phyloP scores from a whole-genome alignment of 2,113 vertebrate genomes.

The Alaudala cheleensis region DNA sequence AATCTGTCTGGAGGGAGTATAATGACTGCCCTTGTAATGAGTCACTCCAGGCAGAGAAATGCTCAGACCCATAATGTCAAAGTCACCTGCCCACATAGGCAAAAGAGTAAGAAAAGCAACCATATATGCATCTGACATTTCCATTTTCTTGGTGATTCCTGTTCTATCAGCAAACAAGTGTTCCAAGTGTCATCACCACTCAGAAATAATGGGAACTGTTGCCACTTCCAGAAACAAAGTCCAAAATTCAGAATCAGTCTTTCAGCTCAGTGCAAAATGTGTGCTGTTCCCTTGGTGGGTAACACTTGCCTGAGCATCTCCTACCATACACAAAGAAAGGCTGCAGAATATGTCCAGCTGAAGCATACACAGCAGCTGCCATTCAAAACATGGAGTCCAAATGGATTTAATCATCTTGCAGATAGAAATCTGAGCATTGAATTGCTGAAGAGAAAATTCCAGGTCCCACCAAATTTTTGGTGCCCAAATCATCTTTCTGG shows the following conservation, averaged over 20 bases:
- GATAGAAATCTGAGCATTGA: background rate
- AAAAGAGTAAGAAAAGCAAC: background rate
- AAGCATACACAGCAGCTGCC: background rate
- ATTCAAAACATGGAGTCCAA: background rate
- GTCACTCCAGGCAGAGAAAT: background rate
- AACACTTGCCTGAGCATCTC: background rate
- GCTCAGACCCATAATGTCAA: background rate
- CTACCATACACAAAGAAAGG: background rate
- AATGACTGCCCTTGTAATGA: background rate
- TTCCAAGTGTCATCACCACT: background rate
- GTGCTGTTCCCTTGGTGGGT: background rate
- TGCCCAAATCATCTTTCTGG: background rate
- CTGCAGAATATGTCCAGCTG: background rate
- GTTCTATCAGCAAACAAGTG: background rate
- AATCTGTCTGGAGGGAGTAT: conserved; percentile 35
- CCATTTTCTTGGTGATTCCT: background rate
- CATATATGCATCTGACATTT: background rate
- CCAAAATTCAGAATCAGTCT: background rate
- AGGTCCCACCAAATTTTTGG: background rate
- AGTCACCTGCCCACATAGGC: background rate
- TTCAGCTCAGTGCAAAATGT: background rate
- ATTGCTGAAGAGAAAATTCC: background rate
- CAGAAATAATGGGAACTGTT: background rate
- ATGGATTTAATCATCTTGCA: background rate
- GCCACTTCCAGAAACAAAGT: background rate